Evolutionary conservation across 2,113 vertebrate genomes (phyloP), one percentile per base, ranked within the genome.

Genomic region (Ailuropoda melanoleuca): DNA sequence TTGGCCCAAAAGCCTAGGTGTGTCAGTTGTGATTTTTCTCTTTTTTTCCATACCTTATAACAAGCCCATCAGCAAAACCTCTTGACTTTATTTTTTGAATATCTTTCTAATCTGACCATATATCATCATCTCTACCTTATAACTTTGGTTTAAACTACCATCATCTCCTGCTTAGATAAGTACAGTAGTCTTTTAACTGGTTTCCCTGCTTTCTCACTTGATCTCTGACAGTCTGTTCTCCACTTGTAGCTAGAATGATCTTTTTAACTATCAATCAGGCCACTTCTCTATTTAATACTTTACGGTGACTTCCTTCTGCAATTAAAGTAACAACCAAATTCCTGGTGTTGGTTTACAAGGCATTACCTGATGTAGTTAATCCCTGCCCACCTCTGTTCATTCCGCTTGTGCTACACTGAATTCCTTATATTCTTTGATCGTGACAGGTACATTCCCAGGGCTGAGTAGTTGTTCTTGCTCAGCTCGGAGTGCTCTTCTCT

Each of bases 191-290:
- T 95, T 81, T 90, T 70, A 60, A 39, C 66, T 93, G 46, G 12
- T 83, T 97, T 95, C 4, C 26, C 37, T 95, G 48, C 39, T 92
- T 94, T 92, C 56, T 90, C n/a, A 18, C 48, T 96, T 95, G 31
- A 75, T 56, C n/a, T 95, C 74, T 11, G 62, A 66, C 12, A 78
- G 8, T 75, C 37, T 93, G 0, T 93, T 95, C 34, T 72, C 18
- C 18, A 58, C 43, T 90, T 90, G 43, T 87, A 83, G 43, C 72
- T 97, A 86, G 84, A 92, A 78, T 95, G 70, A 50, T 39, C 60
- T 86, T 89, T 95, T 81, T 15, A 86, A 93, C 55, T 46, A 34
- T 81, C 37, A 46, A 4, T 78, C 70, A 58, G 39, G 34, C 14
- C 24, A 86, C 26, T 74, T 26, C 24, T 83, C 55, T 90, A 24